Percentiles rank a stretch among this genome's conserved stretches.
These are phyloP conservation scores for Meloe dianella DNA, from an alignment of 2,888 invertebrate genomes.

Conservation along the genomic window DNA sequence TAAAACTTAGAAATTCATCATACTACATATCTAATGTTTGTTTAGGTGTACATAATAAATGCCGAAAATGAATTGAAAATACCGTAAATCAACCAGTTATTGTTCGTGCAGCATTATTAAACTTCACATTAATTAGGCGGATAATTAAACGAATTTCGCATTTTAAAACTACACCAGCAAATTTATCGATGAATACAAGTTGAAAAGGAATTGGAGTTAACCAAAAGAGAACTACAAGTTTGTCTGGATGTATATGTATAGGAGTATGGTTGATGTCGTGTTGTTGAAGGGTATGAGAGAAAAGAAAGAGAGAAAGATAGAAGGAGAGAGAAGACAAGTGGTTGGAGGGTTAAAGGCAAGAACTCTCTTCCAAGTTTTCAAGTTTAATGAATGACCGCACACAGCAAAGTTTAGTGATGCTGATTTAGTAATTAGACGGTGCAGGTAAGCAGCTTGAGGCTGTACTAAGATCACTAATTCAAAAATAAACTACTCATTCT, in stretches of 20 bases:
- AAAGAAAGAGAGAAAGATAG: slow-evolving; percentile 34
- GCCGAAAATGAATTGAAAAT: slow-evolving; percentile 26
- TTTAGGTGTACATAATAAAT: slow-evolving; percentile 16
- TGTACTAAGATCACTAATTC: slow-evolving; percentile 27
- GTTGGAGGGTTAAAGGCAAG: slow-evolving; percentile 32
- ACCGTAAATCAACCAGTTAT: slow-evolving; percentile 40
- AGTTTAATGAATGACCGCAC: slow-evolving; percentile 61
- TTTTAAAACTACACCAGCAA: slow-evolving; percentile 43
- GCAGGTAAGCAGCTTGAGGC: slow-evolving; percentile 49
- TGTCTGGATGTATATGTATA: slow-evolving; percentile 16
- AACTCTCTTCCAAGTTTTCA: slow-evolving; percentile 48
- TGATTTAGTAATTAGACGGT: slow-evolving; percentile 59
- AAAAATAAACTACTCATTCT: slow-evolving; percentile 31
- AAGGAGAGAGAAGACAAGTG: slow-evolving; percentile 30
- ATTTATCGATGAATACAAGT: slow-evolving; percentile 22
- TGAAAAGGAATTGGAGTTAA: slow-evolving; percentile 16
- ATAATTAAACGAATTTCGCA: slow-evolving; percentile 48
- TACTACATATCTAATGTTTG: slow-evolving; percentile 3
- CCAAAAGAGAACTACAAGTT: slow-evolving; percentile 32
- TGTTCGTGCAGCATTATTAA: slow-evolving; percentile 45
- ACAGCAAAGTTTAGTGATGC: slow-evolving; percentile 56
- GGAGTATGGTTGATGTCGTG: neutral
- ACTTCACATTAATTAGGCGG: slow-evolving; percentile 47
- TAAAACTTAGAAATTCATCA: neutral
- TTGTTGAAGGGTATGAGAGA: neutral